phyloP scores from a whole-genome alignment of 1,140 invertebrate species.

The Caenorhabditis tropicalis region DNA sequence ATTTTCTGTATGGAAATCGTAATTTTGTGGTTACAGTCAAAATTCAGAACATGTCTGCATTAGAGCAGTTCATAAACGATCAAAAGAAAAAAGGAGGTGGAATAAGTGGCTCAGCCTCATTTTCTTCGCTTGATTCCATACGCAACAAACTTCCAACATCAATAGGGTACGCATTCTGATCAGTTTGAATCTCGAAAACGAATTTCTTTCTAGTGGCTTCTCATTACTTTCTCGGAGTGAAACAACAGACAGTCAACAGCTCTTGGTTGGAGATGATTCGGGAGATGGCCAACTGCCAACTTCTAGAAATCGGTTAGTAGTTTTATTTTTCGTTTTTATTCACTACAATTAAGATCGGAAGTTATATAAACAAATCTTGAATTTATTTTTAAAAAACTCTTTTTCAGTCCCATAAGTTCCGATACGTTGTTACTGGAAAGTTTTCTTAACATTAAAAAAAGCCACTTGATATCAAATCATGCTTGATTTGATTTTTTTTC shows the following conservation, averaged over 20 bases:
- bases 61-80: constrained; percentile 71
- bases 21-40: not conserved
- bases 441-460: no score
- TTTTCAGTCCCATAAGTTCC: no score
- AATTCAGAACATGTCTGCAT: constrained; percentile 61
- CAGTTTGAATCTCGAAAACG: not conserved
- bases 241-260: constrained; percentile 62
- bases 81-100: constrained; percentile 64
- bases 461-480: no score
- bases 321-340: not conserved
- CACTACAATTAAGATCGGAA: constrained; percentile 9
- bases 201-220: constrained; percentile 62
- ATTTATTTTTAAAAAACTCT: no score
- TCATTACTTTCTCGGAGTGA: constrained; percentile 63
- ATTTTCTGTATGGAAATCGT: not conserved
- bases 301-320: constrained; percentile 61
- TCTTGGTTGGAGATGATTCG: constrained; percentile 56
- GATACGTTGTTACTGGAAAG: no score
- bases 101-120: constrained; percentile 53
- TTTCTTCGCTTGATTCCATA: constrained; percentile 46
- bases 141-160: constrained; percentile 40
- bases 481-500: no score
- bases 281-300: constrained; percentile 64
- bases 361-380: no score
- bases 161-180: constrained; percentile 32